phyloP scores from a whole-genome alignment of 1,140 invertebrate species.

The Homalodisca vitripennis region DNA sequence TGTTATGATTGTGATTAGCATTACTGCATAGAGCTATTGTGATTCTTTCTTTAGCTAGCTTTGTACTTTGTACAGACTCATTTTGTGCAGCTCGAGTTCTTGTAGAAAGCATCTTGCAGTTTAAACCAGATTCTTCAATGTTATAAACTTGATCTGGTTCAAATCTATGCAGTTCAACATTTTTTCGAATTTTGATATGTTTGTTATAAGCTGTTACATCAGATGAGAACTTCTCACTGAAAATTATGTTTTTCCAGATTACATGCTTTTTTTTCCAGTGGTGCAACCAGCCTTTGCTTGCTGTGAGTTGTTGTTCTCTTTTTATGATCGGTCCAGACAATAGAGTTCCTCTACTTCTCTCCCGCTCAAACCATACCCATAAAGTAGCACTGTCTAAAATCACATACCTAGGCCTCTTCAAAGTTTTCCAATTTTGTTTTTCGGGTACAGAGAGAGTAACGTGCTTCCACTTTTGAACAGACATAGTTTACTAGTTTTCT shows the following conservation, averaged over 20 bases:
- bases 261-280: neutral
- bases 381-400: too few relatives aligned
- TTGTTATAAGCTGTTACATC: neutral
- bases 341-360: neutral
- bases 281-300: constrained; percentile 3
- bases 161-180: too few relatives aligned
- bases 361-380: too few relatives aligned
- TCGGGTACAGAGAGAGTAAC: too few relatives aligned
- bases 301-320: neutral
- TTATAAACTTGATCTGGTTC: neutral
- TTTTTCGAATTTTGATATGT: neutral
- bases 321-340: neutral
- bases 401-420: neutral
- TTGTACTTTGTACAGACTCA: neutral
- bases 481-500: too few relatives aligned
- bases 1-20: constrained; percentile 12
- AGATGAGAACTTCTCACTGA: neutral
- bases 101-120: neutral
- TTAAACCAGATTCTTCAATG: too few relatives aligned
- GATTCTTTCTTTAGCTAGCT: neutral
- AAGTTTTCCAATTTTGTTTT: constrained; percentile 11
- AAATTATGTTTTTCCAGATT: too few relatives aligned
- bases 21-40: constrained; percentile 20
- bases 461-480: too few relatives aligned
- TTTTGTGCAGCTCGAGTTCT: neutral